Evolutionary conservation across 2,797 vertebrate species (phyloP).

Genomic region (Schizothorax lantsangensis): DNA sequence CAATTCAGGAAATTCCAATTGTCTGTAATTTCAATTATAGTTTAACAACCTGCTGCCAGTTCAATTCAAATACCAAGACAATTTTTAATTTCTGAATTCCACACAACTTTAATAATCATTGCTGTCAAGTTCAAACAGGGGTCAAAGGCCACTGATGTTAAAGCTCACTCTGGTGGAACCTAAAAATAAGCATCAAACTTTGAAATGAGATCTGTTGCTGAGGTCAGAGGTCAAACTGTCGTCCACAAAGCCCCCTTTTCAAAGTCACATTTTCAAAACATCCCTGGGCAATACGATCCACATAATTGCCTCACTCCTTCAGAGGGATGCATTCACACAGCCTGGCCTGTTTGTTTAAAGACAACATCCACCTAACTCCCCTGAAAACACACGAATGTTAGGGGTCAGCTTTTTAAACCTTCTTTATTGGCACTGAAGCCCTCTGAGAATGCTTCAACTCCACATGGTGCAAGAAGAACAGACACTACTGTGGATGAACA

Average conservation of each 20-base stretch:
- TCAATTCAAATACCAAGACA: background rate
- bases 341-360: conserved; percentile 64
- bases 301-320: conserved; percentile 61
- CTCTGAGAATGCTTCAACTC: conserved; percentile 42
- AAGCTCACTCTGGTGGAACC: conserved; percentile 53
- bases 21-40: background rate
- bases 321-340: conserved; percentile 52
- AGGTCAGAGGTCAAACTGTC: conserved; percentile 64
- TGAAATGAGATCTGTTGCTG: conserved; percentile 65
- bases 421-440: conserved; percentile 42
- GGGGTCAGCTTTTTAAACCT: conserved; percentile 43
- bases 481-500: conserved; percentile 24
- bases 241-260: conserved; percentile 62
- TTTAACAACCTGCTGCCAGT: background rate
- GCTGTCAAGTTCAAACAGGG: conserved; percentile 57
- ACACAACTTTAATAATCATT: background rate
- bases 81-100: background rate
- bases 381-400: conserved; percentile 56
- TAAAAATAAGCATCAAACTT: conserved; percentile 64
- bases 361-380: conserved; percentile 55
- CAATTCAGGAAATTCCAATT: background rate
- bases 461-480: conserved; percentile 8
- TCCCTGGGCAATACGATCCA: conserved; percentile 62
- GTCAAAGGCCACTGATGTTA: conserved; percentile 58
- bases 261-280: conserved; percentile 64